Evolutionary conservation across 92 coral and sea anemone species (phyloP), one percentile per base, ranked within the genome.

Genomic region (Epizoanthus stellaris): DNA sequence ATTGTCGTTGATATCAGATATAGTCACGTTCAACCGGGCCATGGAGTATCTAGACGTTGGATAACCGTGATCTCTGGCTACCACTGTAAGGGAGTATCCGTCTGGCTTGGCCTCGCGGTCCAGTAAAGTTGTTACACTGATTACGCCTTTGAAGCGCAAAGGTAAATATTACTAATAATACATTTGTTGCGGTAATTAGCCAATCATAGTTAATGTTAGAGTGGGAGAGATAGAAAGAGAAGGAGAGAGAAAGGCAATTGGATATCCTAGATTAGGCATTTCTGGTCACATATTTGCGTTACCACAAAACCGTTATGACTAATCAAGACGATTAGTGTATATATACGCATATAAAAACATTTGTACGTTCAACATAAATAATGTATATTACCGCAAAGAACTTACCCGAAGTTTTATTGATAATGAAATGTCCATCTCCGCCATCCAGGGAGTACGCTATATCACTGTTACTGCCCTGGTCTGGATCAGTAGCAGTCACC

Each of bases 51-150:
- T 90, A 5, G 94, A 84, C 38, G 74, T 77, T 10, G 98, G 98
- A 49, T 94, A 94, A n/a, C 98, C 98, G 82, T 95, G 96, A 82
- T 96, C 98, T 81, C 93, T 88, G 4, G 98, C 98, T 7, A 86
- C 81, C 59, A 91, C 98, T 13, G 66, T 71, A 16, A 96, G 86
- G 64, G 93, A 90, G 77, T 87, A 94, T 53, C 98, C 98, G 9
- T 75, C 83, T 10, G 98, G 98, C 12, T 88, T 88, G 25, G 98
- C 82, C 82, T 96, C 98, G 61, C 98, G 98, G 82, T 96, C 98
- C 47, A 96, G 90, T 49, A 77, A 56, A 36, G 87, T 81, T 54
- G 85, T 67, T 75, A 96, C 94, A 67, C 87, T 85, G 3, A 96
- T 87, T 25, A 90, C 89, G 23, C 98, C 98, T 96, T 17, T 13